phyloP scores from a whole-genome alignment of 2,888 invertebrate genomes.

The Rhorus exstirpatorius region DNA sequence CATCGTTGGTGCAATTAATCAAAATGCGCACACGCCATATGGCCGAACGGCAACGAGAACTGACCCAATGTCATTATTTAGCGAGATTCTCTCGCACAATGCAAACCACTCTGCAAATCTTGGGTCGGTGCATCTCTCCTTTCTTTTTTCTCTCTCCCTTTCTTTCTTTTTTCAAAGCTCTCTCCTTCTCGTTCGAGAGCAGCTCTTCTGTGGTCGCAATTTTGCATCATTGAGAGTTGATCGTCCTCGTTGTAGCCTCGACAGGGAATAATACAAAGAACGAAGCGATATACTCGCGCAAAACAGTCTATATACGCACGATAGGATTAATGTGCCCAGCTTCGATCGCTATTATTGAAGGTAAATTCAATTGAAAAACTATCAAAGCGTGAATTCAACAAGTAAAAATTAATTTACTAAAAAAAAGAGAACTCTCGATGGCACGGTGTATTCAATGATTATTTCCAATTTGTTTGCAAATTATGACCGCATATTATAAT shows the following conservation, averaged over 20 bases:
- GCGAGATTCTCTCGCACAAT: slow-evolving; percentile 60
- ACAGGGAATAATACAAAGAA: slow-evolving; percentile 57
- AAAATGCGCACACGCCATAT: slow-evolving; percentile 78
- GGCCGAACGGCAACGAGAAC: slow-evolving; percentile 73
- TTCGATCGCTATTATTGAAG: slow-evolving; percentile 40
- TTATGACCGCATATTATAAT: too few relatives aligned
- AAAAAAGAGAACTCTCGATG: too few relatives aligned
- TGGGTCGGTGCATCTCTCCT: slow-evolving; percentile 14
- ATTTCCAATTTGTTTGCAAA: too few relatives aligned
- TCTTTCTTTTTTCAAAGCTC: not conserved
- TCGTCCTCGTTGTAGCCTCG: slow-evolving; percentile 61
- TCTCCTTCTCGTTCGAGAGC: slow-evolving; percentile 36
- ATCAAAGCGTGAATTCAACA: not conserved
- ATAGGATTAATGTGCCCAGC: slow-evolving; percentile 34
- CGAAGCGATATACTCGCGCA: slow-evolving; percentile 32
- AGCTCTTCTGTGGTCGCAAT: slow-evolving; percentile 60
- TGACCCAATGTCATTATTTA: slow-evolving; percentile 62
- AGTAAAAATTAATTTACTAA: not conserved
- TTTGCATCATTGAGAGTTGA: slow-evolving; percentile 66
- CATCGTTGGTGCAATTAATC: slow-evolving; percentile 76
- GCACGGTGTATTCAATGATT: too few relatives aligned
- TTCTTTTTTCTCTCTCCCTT: slow-evolving; percentile 21
- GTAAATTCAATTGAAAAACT: slow-evolving; percentile 48
- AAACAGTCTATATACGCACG: not conserved
- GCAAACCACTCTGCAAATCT: slow-evolving; percentile 60